Evolutionary conservation across 1,140 invertebrate genomes (phyloP).

Genomic region (Caerostris extrusa): DNA sequence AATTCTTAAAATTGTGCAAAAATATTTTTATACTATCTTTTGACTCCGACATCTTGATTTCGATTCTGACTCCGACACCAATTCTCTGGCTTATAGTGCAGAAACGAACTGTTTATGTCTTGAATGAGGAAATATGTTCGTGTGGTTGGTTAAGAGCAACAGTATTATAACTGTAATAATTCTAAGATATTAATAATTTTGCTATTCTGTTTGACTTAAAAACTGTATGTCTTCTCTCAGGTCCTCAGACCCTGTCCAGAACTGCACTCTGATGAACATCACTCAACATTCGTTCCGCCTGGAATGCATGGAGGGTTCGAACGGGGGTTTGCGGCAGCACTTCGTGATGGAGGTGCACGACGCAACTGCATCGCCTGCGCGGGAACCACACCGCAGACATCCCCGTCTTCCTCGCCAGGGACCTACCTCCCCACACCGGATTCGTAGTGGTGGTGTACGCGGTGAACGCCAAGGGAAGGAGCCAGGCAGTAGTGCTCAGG

Average conservation of each 20-base stretch:
- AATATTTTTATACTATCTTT: too few species aligned
- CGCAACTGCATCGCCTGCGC: constrained; percentile 82
- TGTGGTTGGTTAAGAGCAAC: too few species aligned
- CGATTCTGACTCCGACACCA: too few species aligned
- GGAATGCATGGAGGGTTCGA: constrained; percentile 90
- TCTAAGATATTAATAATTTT: too few species aligned
- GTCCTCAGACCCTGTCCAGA: constrained; percentile 79
- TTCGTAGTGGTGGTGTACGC: constrained; percentile 92
- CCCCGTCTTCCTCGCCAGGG: constrained; percentile 83
- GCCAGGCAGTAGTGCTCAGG: constrained; percentile 89
- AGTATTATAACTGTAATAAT: too few species aligned
- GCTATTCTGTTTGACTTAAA: neutral
- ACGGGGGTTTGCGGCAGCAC: constrained; percentile 89
- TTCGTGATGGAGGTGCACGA: constrained; percentile 90
- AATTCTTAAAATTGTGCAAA: too few species aligned
- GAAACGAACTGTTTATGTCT: too few species aligned
- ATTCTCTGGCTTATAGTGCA: too few species aligned
- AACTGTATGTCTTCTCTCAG: constrained; percentile 1
- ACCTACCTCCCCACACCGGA: constrained; percentile 86
- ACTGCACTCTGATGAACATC: constrained; percentile 79
- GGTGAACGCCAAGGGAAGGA: constrained; percentile 92
- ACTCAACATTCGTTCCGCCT: constrained; percentile 88
- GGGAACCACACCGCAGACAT: constrained; percentile 68
- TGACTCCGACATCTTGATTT: too few species aligned
- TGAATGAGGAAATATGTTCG: too few species aligned